Evolutionary conservation across 2,888 invertebrate species (phyloP).

Genomic region (Heliconius sara): DNA sequence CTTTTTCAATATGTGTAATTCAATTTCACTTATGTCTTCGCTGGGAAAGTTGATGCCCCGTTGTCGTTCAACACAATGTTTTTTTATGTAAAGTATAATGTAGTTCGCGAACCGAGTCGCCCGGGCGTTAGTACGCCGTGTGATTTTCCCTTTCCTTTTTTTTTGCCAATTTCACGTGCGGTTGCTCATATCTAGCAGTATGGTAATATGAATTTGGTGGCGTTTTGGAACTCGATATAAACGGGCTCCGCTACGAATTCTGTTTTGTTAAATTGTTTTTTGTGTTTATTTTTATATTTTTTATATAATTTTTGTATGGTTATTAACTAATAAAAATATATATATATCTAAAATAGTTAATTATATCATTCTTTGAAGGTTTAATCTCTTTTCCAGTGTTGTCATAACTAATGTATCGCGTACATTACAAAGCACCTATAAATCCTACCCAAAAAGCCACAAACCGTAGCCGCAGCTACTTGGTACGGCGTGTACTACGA

Average conservation of each 20-base stretch:
- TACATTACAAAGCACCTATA: constrained; percentile 50
- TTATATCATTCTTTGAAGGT: background rate
- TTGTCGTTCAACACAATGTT: constrained; percentile 84
- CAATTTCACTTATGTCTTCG: constrained; percentile 85
- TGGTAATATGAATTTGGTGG: constrained; percentile 49
- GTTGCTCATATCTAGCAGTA: constrained; percentile 69
- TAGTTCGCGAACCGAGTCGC: constrained; percentile 81
- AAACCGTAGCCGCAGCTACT: constrained; percentile 53
- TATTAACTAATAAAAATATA: background rate
- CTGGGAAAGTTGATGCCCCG: constrained; percentile 84
- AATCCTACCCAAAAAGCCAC: constrained; percentile 51
- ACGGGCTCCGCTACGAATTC: constrained; percentile 33
- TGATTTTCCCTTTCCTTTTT: constrained; percentile 68
- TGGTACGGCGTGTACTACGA: constrained; percentile 56
- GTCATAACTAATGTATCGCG: constrained; percentile 43
- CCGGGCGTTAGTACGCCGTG: constrained; percentile 70
- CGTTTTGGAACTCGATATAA: constrained; percentile 41
- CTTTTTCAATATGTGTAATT: constrained; percentile 85
- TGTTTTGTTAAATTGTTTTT: constrained; percentile 37
- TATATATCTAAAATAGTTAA: background rate
- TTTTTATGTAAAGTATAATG: constrained; percentile 84
- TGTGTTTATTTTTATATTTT: background rate
- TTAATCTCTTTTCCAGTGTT: constrained; percentile 12
- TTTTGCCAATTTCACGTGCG: constrained; percentile 79
- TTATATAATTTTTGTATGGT: background rate